Evolutionary conservation across 2,888 invertebrate species (phyloP).

Genomic region (Temnothorax unifasciatus): DNA sequence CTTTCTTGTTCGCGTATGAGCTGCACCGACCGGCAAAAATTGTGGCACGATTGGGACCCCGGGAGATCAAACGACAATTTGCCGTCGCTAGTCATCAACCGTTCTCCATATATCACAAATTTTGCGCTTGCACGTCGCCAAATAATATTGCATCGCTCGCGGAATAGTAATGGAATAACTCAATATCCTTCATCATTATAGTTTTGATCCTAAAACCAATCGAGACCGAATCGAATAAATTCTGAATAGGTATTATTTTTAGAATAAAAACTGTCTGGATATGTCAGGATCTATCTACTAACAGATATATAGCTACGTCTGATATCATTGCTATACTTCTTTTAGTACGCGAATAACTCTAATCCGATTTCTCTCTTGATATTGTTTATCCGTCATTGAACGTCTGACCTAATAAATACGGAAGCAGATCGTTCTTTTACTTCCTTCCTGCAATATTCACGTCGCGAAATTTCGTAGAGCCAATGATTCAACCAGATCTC

Average conservation of each 20-base stretch:
- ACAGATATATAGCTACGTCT: background rate
- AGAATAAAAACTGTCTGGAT: background rate
- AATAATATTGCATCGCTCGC: background rate
- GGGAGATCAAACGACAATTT: conserved; percentile 56
- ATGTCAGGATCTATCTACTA: background rate
- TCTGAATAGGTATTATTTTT: background rate
- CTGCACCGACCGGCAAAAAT: conserved; percentile 54
- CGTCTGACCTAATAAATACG: background rate
- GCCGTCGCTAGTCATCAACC: conserved; percentile 8
- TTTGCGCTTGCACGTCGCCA: background rate
- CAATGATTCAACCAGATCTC: conserved; percentile 10
- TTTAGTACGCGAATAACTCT: background rate
- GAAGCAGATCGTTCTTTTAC: background rate
- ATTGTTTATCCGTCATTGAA: background rate
- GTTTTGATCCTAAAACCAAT: background rate
- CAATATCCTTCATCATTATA: background rate
- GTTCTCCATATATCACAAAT: conserved; percentile 36
- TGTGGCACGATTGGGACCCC: conserved; percentile 60
- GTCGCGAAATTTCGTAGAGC: conserved; percentile 14
- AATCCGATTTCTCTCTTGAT: background rate
- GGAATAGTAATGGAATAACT: background rate
- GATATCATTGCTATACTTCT: background rate
- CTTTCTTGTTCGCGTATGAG: conserved; percentile 60
- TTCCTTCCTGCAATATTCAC: conserved; percentile 9
- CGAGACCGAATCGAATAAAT: background rate